Conservation (phyloP, 2,113 vertebrate species). For the Dicrurus megarhynchus region DNA sequence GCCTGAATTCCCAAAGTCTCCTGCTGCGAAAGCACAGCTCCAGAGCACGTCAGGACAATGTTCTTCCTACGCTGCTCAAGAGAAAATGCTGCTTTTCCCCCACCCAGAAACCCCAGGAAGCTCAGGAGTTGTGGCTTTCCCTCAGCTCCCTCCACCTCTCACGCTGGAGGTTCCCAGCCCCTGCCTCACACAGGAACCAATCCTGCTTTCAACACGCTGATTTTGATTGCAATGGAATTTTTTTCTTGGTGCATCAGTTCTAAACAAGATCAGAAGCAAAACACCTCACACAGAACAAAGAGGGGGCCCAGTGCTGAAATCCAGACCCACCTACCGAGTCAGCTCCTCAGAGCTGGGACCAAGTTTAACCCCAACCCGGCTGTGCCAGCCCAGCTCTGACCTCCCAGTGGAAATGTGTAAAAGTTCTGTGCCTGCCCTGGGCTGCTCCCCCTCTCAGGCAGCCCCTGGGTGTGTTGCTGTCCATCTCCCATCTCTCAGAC, state of each 20-base stretch:
- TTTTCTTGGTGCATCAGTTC: background rate
- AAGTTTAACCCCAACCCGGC: fast-evolving
- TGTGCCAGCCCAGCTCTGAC: background rate
- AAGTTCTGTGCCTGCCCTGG: background rate
- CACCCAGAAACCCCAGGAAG: background rate
- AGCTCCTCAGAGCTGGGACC: background rate
- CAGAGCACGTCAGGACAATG: background rate
- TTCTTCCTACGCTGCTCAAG: background rate
- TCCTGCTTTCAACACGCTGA: background rate
- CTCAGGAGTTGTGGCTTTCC: background rate
- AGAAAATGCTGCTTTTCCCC: background rate
- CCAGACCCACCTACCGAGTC: background rate
- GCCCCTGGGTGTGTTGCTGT: background rate
- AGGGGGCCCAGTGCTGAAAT: background rate
- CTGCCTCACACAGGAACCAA: background rate
- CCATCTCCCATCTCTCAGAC: fast-evolving
- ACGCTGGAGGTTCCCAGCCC: background rate
- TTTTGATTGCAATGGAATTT: background rate
- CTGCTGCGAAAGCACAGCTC: background rate
- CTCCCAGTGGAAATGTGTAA: fast-evolving
- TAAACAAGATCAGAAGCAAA: background rate
- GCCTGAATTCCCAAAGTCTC: background rate
- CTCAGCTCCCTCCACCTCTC: background rate
- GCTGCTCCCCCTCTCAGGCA: background rate
- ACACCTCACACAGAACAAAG: background rate